A percentile compares a stretch with the other conserved stretches of the same genome.
Conservation (phyloP, 2,797 vertebrate species). For the Peromyscus melanophrys region DNA sequence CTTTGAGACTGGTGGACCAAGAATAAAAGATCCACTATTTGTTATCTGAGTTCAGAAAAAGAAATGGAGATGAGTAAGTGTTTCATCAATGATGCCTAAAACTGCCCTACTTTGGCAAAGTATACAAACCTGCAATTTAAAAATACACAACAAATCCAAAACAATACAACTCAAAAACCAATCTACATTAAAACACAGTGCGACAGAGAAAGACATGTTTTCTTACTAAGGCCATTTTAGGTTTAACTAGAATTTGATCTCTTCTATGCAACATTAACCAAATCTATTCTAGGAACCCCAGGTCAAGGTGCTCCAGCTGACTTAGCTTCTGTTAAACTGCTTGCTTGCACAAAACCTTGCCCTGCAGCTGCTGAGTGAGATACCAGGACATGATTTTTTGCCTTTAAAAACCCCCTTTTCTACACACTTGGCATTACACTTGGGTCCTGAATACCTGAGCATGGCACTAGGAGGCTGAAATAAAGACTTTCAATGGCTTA, state of each 20-base stretch:
- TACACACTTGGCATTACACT: background rate
- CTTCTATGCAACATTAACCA: background rate
- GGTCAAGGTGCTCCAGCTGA: too few species aligned
- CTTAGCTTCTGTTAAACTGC: background rate
- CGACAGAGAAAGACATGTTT: background rate
- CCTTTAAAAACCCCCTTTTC: background rate
- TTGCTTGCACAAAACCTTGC: background rate
- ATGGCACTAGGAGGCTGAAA: background rate
- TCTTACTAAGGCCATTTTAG: background rate
- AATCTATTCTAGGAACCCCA: background rate
- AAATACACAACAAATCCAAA: background rate
- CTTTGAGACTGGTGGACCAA: background rate
- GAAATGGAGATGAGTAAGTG: background rate
- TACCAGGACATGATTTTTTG: background rate
- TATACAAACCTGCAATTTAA: slow-evolving; percentile 52
- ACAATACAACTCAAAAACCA: background rate
- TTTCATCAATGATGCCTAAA: slow-evolving; percentile 5
- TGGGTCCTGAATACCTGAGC: background rate
- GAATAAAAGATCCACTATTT: background rate
- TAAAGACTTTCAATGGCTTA: background rate
- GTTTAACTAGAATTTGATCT: background rate
- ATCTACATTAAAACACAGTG: background rate
- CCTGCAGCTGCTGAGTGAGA: background rate
- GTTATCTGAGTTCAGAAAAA: background rate
- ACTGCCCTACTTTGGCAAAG: background rate